A percentile compares a stretch with the other conserved stretches of the same genome.
Evolutionary conservation across 2,113 vertebrate genomes (phyloP).

Genomic region (Camarhynchus parvulus): DNA sequence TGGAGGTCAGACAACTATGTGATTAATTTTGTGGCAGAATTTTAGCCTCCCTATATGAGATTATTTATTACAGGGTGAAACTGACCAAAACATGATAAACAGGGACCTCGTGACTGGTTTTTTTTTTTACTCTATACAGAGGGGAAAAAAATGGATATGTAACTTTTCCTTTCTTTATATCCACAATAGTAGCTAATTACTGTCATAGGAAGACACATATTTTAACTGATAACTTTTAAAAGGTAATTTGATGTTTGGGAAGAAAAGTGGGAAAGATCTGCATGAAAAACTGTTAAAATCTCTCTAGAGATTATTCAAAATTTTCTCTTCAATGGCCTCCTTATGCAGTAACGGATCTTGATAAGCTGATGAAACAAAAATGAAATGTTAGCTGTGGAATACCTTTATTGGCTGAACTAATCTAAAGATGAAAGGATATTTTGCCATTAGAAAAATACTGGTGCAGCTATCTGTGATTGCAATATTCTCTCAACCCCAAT

Average conservation of each 20-base stretch:
- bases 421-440: neutral
- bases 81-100: neutral
- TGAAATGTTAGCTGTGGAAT: neutral
- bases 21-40: neutral
- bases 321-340: neutral
- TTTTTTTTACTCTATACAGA: neutral
- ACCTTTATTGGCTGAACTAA: neutral
- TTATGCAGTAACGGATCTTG: neutral
- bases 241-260: neutral
- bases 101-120: neutral
- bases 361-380: neutral
- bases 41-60: neutral
- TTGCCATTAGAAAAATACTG: neutral
- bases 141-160: fast-evolving
- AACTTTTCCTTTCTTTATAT: neutral
- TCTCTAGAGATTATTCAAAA: neutral
- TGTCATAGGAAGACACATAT: neutral
- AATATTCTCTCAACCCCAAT: neutral
- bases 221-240: neutral
- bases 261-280: neutral
- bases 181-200: neutral
- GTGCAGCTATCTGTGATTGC: neutral
- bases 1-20: neutral
- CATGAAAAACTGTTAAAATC: neutral
- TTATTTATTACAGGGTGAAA: neutral